Percentiles rank a stretch among this genome's conserved stretches.
phyloP scores from a whole-genome alignment of 1,140 invertebrate genomes.

The Pseudoatta argentina region DNA sequence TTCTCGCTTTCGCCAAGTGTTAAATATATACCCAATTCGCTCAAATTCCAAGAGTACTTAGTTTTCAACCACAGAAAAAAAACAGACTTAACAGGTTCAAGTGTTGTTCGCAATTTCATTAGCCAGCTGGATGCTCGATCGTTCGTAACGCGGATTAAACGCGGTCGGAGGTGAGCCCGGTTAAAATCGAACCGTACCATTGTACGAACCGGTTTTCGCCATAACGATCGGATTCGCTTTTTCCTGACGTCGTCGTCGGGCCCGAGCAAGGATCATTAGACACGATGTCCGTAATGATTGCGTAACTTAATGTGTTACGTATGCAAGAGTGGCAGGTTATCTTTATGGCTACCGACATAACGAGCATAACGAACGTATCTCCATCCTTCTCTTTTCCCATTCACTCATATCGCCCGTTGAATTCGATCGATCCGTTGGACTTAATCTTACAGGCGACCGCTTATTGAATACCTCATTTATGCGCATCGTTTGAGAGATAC shows the following conservation, averaged over 20 bases:
- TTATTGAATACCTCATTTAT: background rate
- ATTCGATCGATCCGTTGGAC: conserved; percentile 21
- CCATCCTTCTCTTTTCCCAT: conserved; percentile 11
- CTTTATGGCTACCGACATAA: conserved; percentile 57
- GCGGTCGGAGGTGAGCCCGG: conserved; percentile 29
- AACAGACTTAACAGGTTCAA: background rate
- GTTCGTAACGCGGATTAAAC: conserved; percentile 27
- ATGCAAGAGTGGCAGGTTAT: conserved; percentile 69
- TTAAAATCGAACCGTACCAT: conserved; percentile 41
- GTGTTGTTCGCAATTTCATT: conserved; percentile 42
- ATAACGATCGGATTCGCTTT: conserved; percentile 62
- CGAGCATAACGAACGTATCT: conserved; percentile 38
- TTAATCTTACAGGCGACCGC: conserved; percentile 3
- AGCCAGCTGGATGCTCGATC: background rate
- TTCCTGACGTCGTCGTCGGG: conserved; percentile 50
- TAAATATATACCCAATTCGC: no score
- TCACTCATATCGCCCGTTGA: background rate
- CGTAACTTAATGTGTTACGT: conserved; percentile 67
- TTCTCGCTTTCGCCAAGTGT: no score
- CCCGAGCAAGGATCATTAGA: conserved; percentile 67
- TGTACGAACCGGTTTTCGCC: conserved; percentile 60
- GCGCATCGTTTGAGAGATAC: background rate
- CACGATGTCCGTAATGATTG: conserved; percentile 71
- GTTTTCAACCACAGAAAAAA: no score
- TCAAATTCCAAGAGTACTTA: no score